phyloP scores from a whole-genome alignment of 2,797 vertebrate genomes.

The Pseudomugil gertrudae region DNA sequence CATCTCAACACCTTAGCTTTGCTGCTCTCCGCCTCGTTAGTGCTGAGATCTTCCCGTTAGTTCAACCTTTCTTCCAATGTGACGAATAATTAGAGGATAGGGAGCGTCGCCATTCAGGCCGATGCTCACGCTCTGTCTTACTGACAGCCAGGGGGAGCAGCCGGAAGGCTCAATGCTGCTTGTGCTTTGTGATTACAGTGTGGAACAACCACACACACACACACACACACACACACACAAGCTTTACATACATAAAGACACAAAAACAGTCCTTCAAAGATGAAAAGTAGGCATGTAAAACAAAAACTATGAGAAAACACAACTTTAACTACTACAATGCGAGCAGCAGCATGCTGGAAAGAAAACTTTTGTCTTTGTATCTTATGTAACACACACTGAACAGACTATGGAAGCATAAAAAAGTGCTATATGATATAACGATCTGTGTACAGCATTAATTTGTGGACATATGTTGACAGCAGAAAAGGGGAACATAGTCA shows the following conservation, averaged over 20 bases:
- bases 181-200: constrained; percentile 62
- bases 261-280: constrained; percentile 2
- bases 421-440: neutral
- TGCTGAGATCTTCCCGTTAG: constrained; percentile 1
- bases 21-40: constrained; percentile 28
- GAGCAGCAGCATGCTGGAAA: neutral
- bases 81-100: constrained; percentile 48
- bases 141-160: constrained; percentile 42
- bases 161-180: constrained; percentile 31
- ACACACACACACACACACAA: constrained; percentile 23
- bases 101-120: constrained; percentile 27
- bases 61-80: constrained; percentile 35
- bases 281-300: neutral
- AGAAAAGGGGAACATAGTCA: neutral
- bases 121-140: constrained; percentile 44
- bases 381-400: neutral
- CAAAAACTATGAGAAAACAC: neutral
- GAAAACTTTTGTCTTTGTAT: neutral
- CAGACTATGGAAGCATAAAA: neutral
- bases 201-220: constrained; percentile 40
- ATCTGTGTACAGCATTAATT: neutral
- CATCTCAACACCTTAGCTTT: constrained; percentile 7
- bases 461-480: constrained; percentile 2
- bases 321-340: too few relatives aligned
- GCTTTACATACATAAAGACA: neutral